Evolutionary conservation across 2,797 vertebrate species (phyloP), one percentile per base, ranked within the genome.

Genomic region (Phoeniculus purpureus): DNA sequence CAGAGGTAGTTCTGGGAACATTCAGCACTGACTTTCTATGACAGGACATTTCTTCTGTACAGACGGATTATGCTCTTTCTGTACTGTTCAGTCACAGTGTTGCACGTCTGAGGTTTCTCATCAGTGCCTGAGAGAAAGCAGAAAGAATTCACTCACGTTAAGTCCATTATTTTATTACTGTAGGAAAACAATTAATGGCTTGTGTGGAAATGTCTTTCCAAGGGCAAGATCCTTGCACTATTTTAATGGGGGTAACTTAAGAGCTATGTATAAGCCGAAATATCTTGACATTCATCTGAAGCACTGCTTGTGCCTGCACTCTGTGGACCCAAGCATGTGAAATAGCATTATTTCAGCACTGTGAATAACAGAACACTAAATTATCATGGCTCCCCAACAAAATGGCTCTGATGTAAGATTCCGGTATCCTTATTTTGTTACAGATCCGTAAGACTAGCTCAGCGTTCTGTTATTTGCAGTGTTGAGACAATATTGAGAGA

Each of bases 181-280:
- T 16, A 87, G 15, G n/a, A 45, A 83, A 81, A 58, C 56, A 59
- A n/a, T 2, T 54, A 65, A 70, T 19, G 4, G 40, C 45, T 81
- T 70, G 25, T 52, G 7, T 58, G 80, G 74, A 78, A 89, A 22
- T 59, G 14, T 66, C 18, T 92, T 89, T 56, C 21, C 25, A n/a
- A 88, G 65, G 65, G 48, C n/a, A 84, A 67, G 22, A 52, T 9
- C 52, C 84, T 90, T 77, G 34, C 19, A 37, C 58, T 34, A 17
- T 54, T 92, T 80, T 88, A 88, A 89, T 77, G n/a, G 43, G 29
- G 16, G 78, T 66, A 91, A 84, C 31, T 78, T 81, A 23, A 34
- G 52, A 40, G n/a, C 14, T 52, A 18, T 48, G 48, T 0, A 0
- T n/a, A 79, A 76, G 12, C 48, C 3, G 29, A 72, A 95, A 67